Evolutionary conservation across 1,140 invertebrate genomes (phyloP), one percentile per base, ranked within the genome.

Genomic region (Formica exsecta): DNA sequence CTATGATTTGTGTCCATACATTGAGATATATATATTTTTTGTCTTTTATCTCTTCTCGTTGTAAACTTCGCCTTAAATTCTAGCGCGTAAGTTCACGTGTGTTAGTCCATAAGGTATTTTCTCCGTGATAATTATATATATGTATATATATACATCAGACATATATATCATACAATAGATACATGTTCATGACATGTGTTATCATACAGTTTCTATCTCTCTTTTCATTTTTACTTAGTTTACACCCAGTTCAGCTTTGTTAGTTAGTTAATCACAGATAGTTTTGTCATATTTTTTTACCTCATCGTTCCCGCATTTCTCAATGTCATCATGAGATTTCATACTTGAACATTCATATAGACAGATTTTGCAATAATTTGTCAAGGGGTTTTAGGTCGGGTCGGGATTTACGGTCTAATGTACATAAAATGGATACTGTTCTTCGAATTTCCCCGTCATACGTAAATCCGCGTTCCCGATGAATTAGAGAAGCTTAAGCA

Each of bases 1-100:
- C 75, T 91, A 87, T 90, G 19, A 89, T 86, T 87, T 90, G 1
- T 89, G 38, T 85, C 70, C 57, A 57, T 77, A 85, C 74, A 59
- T 61, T 70, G 29, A 91, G 80, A 87, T 74, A 83, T 85, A 36
- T 77, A 32, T 64, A 19, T 54, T 32, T 76, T 74, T 81, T 88
- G 4, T 64, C 59, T 81, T 71, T 65, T 64, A 51, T 51, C 81
- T 87, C 76, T 80, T 84, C 32, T 90, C 62, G n/a, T 71, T 77
- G n/a, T 87, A 88, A 86, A 73, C 57, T 84, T 59, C 57, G 74
- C 25, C 62, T 51, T 64, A 80, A 59, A 76, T 86, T 36, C 59
- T 75, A 81, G 22, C 44, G 38, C 54, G 13, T 76, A 83, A 88
- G n/a, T 38, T 54, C 38, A 74, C 65, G 19, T 57, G 59, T 85